Percentiles rank a stretch among this genome's conserved stretches.
phyloP scores from a whole-genome alignment of 1,140 invertebrate species.

The Leptonema lineaticorne region DNA sequence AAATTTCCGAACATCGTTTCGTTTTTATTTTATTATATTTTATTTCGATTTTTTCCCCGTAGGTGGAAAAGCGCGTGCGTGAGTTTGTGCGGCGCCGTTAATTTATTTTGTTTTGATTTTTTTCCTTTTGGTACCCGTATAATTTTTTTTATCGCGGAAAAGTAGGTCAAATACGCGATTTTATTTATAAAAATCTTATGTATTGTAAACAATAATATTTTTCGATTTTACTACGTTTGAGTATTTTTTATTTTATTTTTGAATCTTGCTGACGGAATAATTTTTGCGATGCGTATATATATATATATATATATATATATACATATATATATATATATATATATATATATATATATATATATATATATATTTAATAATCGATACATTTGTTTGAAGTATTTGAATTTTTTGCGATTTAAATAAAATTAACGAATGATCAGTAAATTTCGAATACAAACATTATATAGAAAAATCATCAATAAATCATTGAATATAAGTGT shows the following conservation, averaged over 20 bases:
- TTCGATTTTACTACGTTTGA: constrained; percentile 3
- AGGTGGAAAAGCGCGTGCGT: no score
- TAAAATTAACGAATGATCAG: background rate
- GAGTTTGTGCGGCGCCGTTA: no score
- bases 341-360: no score
- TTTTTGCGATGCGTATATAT: background rate
- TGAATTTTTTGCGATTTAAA: no score
- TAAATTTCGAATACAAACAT: background rate
- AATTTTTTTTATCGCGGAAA: no score
- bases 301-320: background rate
- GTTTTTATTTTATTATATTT: background rate
- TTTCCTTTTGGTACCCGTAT: no score
- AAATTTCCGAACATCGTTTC: background rate
- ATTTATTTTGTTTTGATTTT: no score
- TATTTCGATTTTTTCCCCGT: background rate
- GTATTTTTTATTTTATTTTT: background rate
- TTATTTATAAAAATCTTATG: constrained; percentile 8
- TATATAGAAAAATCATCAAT: no score
- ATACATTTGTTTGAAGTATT: no score
- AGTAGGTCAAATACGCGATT: constrained; percentile 8
- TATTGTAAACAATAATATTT: constrained; percentile 5
- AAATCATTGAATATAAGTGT: no score
- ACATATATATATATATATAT: no score
- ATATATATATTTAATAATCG: no score
- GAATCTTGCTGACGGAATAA: background rate